Conservation (phyloP, 2,113 vertebrate genomes). For the Rousettus leschenaultii region DNA sequence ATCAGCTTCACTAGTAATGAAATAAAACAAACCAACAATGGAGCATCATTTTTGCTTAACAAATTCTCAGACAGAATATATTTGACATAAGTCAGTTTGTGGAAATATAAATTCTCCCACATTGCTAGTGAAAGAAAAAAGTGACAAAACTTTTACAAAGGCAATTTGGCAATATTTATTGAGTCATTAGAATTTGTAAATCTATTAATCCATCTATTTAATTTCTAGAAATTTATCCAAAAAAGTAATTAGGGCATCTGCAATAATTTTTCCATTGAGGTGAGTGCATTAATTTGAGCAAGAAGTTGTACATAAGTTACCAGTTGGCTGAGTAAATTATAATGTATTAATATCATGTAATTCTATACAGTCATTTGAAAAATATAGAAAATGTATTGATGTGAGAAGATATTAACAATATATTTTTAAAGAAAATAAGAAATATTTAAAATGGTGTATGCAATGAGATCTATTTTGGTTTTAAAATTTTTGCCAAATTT, state of each 20-base stretch:
- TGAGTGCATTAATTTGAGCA: background rate
- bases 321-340: background rate
- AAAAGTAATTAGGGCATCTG: background rate
- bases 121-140: background rate
- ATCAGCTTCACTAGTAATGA: background rate
- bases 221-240: background rate
- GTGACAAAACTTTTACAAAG: background rate
- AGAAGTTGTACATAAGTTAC: background rate
- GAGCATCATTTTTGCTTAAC: background rate
- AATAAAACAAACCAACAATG: background rate
- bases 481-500: conserved; percentile 1
- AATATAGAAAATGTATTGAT: background rate
- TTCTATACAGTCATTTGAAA: background rate
- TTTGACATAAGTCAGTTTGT: background rate
- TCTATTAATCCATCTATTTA: background rate
- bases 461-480: conserved; percentile 14
- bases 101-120: background rate
- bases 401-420: background rate
- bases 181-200: background rate
- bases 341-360: background rate
- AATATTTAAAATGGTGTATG: background rate
- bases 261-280: background rate
- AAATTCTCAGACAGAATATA: background rate
- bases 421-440: background rate
- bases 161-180: background rate